Conservation (phyloP, 2,797 vertebrate species). For the Myotis planiceps region DNA sequence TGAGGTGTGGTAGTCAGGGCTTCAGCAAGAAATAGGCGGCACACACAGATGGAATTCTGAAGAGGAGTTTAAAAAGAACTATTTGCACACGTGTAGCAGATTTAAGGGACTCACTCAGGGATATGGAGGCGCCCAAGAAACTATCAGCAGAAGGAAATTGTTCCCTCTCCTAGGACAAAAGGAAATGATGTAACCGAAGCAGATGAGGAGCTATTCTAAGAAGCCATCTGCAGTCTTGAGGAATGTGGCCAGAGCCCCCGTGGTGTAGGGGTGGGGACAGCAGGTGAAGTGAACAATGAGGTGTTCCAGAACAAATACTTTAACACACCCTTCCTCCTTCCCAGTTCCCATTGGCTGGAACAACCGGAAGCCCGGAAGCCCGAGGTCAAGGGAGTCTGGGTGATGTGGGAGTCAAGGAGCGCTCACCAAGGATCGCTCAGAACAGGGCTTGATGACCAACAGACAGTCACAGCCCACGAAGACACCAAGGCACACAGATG, state of each 20-base stretch:
- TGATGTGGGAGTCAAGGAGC: not conserved
- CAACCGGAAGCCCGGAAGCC: not conserved
- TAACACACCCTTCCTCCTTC: not conserved
- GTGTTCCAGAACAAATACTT: not conserved
- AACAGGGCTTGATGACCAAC: not conserved
- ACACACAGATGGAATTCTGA: not conserved
- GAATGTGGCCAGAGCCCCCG: not conserved
- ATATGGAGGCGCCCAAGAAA: not conserved
- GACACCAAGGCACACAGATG: not conserved
- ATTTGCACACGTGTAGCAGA: not conserved
- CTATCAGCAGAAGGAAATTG: not conserved
- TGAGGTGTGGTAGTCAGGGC: not conserved
- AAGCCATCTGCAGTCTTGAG: not conserved
- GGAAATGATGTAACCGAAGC: not conserved
- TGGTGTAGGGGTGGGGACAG: no score
- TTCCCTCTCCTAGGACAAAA: not conserved
- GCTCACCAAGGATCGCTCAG: not conserved
- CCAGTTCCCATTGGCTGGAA: not conserved
- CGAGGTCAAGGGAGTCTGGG: not conserved
- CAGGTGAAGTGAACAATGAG: not conserved
- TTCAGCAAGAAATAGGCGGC: not conserved
- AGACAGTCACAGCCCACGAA: not conserved
- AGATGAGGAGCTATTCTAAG: not conserved
- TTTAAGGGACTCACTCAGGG: not conserved
- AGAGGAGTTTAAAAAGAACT: not conserved